These are phyloP conservation scores for Monomorium pharaonis DNA, from an alignment of 1,140 invertebrate species.

Conservation along the genomic window DNA sequence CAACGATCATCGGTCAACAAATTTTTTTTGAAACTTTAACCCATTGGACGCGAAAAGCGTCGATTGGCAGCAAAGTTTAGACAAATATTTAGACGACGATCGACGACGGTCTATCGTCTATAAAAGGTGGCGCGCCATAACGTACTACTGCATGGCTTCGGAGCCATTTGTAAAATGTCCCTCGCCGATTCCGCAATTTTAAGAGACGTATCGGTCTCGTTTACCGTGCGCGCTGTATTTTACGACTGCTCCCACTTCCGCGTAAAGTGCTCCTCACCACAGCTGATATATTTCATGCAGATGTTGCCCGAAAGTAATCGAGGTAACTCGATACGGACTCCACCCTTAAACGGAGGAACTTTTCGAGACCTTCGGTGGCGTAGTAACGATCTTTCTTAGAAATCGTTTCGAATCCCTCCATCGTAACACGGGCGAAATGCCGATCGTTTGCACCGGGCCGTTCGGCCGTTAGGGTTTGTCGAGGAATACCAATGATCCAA, in stretches of 20 bases:
- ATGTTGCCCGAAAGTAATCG: constrained; percentile 54
- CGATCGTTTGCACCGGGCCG: constrained; percentile 54
- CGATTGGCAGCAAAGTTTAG: constrained; percentile 19
- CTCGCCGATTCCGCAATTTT: constrained; percentile 65
- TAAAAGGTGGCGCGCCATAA: constrained; percentile 47
- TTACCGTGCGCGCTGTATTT: constrained; percentile 60
- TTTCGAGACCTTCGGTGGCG: constrained; percentile 41
- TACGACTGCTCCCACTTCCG: constrained; percentile 42
- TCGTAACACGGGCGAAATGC: constrained; percentile 38
- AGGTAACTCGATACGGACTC: constrained; percentile 65
- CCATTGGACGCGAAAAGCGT: not conserved
- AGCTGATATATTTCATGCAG: constrained; percentile 63
- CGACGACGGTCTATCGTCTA: constrained; percentile 23
- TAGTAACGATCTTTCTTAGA: constrained; percentile 47
- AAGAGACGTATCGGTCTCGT: constrained; percentile 50
- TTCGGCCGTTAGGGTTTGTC: constrained; percentile 40
- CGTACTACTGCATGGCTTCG: constrained; percentile 43
- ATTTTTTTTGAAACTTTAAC: not conserved
- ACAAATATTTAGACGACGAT: constrained; percentile 42
- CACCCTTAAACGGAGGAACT: constrained; percentile 48
- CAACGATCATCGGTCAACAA: not conserved
- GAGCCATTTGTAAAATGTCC: constrained; percentile 54
- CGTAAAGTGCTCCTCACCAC: constrained; percentile 49
- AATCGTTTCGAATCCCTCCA: constrained; percentile 36
- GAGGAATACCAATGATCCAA: constrained; percentile 68